A percentile compares a stretch with the other conserved stretches of the same genome.
Conservation (phyloP, 2,113 vertebrate species). For the Stomatorhinus ivindoensis region DNA sequence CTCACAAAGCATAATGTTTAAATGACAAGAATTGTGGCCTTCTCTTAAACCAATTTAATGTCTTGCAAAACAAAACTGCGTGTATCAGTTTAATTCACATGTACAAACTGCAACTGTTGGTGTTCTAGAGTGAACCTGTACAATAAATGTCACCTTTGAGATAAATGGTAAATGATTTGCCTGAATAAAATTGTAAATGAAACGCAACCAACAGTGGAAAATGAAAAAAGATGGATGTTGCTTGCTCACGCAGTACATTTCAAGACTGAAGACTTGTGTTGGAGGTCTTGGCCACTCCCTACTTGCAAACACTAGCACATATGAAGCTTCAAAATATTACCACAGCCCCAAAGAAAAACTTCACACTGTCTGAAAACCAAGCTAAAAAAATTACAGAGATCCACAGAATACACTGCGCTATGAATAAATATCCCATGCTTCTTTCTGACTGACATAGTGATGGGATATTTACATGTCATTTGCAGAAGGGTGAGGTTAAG, state of each 20-base stretch:
- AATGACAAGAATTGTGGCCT: not conserved
- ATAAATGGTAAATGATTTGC: not conserved
- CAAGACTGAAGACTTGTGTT: not conserved
- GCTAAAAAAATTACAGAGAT: not conserved
- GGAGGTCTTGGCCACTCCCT: not conserved
- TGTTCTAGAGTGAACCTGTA: not conserved
- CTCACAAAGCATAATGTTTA: not conserved
- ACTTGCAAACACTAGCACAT: not conserved
- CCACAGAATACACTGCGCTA: not conserved
- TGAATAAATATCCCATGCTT: not conserved
- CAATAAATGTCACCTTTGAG: not conserved
- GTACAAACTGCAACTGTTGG: not conserved
- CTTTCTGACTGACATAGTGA: not conserved
- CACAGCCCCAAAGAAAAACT: slow-evolving; percentile 1
- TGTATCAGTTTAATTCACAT: slow-evolving; percentile 2
- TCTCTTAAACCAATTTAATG: not conserved
- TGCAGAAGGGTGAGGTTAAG: not conserved
- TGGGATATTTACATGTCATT: not conserved
- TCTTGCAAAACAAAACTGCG: not conserved
- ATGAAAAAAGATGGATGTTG: not conserved
- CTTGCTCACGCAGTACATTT: not conserved
- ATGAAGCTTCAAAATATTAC: slow-evolving; percentile 6
- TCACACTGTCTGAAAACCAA: not conserved
- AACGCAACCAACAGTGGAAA: not conserved
- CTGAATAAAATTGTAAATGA: not conserved